Percentiles rank a stretch among this genome's conserved stretches.
These are phyloP conservation scores for Argyresthia goedartella DNA, from an alignment of 2,888 invertebrate genomes.

Conservation along the genomic window DNA sequence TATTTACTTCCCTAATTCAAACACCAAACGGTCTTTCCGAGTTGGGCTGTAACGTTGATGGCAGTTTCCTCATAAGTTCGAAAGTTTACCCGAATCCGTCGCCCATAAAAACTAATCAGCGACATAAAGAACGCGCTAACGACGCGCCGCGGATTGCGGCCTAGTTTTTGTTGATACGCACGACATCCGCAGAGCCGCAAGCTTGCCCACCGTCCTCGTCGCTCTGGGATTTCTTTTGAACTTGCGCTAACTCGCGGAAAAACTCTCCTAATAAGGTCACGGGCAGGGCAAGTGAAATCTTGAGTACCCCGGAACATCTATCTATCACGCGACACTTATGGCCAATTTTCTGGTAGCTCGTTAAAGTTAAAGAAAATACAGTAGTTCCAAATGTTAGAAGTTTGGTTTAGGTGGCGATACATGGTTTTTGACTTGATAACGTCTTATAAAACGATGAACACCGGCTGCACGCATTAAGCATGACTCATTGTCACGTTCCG, in stretches of 20 bases:
- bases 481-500: no score
- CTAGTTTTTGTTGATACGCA: slow-evolving; percentile 1
- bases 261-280: not conserved
- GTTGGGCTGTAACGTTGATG: not conserved
- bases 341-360: no score
- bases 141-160: slow-evolving; percentile 13
- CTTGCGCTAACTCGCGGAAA: not conserved
- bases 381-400: no score
- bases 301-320: not conserved
- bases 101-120: slow-evolving; percentile 50
- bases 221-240: not conserved
- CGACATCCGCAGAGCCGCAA: not conserved
- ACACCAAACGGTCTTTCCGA: no score
- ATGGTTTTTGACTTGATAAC: no score
- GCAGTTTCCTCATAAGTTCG: slow-evolving; percentile 22
- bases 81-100: slow-evolving; percentile 27
- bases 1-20: no score
- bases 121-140: slow-evolving; percentile 38
- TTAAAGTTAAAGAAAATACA: no score
- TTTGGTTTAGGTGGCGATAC: no score
- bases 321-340: not conserved
- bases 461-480: no score
- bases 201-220: not conserved
- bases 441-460: no score
- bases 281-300: not conserved